Evolutionary conservation across 30 jellyfish, hydroid and myxozoan genomes (phyloP).

Genomic region (Aurelia sp.): DNA sequence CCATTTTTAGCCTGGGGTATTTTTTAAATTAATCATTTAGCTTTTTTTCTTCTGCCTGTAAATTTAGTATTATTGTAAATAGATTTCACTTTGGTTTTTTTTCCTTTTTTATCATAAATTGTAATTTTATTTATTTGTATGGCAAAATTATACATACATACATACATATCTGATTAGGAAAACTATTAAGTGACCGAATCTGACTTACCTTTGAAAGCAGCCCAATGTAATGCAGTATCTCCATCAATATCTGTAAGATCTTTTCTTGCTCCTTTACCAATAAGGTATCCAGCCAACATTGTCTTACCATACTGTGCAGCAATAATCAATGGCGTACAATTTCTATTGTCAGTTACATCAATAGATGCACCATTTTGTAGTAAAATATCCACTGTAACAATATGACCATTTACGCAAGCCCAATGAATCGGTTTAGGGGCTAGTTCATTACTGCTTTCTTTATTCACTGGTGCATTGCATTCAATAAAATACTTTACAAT

Average conservation of each 20-base stretch:
- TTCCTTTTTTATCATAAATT: too few species aligned
- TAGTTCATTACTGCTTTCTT: constrained; percentile 85
- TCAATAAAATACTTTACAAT: constrained; percentile 80
- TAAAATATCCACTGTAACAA: constrained; percentile 89
- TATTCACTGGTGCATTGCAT: constrained; percentile 90
- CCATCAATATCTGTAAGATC: constrained; percentile 95
- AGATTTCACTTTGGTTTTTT: too few species aligned
- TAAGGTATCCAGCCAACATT: constrained; percentile 88
- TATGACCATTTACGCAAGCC: constrained; percentile 98
- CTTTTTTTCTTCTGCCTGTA: too few species aligned
- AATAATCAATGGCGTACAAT: constrained; percentile 90
- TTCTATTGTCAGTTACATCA: constrained; percentile 84
- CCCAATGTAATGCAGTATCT: constrained; percentile 98
- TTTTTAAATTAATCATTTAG: too few species aligned
- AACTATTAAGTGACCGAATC: too few species aligned
- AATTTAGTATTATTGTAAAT: too few species aligned
- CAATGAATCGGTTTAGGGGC: constrained; percentile 98
- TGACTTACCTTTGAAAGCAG: constrained; percentile 87
- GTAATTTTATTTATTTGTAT: too few species aligned
- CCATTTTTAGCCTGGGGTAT: too few species aligned
- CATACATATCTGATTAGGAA: too few species aligned
- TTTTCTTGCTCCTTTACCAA: constrained; percentile 96
- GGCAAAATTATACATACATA: too few species aligned
- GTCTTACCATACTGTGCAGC: constrained; percentile 97
- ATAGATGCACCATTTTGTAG: constrained; percentile 92